Base-by-base conservation (phyloP, 2,888 invertebrate species). In the Stenchaetothrips biformis region DNA sequence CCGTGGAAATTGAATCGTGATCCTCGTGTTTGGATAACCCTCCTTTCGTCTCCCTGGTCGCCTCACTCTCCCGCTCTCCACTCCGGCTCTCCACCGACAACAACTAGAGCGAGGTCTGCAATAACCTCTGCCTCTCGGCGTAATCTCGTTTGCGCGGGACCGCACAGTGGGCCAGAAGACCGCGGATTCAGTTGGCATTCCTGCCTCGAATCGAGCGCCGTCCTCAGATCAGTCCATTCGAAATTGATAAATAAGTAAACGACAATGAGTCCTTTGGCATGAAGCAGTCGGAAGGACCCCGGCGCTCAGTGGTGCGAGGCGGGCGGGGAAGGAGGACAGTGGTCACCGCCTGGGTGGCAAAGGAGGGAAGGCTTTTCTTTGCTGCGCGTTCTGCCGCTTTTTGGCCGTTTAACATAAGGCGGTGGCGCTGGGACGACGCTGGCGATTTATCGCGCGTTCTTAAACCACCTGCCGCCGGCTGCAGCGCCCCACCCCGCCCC, bases 1-100 rank as follows among this genome's bases (percentile, higher is more conserved):
- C 67, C 67, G 67, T 67, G 67, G 67, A 67, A 67, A 67, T 67
- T 67, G 67, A 67, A 67, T 67, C 67, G n/a, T 67, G 67, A 67
- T 67, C 67, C 67, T 67, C 21, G 67, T 67, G 67, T 67, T 67
- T 67, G 67, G 67, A 67, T 67, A 67, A 67, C 67, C 67, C 67
- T 21, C 67, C 9, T 25, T 2, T 9, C 67, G 4, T 7, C 9
- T 21, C 67, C 21, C 67, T 21, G 21, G 21, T 16, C 53, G 53
- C 53, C 53, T 53, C 53, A 13, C n/a, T n/a, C n/a, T n/a, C n/a
- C 53, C 53, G 53, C 53, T 53, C 53, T 16, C 53, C 53, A 13
- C 53, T 13, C 53, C 53, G 11, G 21, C 21, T 67, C 21, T 67
- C 67, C 67, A 7, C 9, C 21, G 67, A n/a, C n/a, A 21, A 67